phyloP scores from a whole-genome alignment of 1,140 invertebrate genomes.

The Campoletis sonorensis region DNA sequence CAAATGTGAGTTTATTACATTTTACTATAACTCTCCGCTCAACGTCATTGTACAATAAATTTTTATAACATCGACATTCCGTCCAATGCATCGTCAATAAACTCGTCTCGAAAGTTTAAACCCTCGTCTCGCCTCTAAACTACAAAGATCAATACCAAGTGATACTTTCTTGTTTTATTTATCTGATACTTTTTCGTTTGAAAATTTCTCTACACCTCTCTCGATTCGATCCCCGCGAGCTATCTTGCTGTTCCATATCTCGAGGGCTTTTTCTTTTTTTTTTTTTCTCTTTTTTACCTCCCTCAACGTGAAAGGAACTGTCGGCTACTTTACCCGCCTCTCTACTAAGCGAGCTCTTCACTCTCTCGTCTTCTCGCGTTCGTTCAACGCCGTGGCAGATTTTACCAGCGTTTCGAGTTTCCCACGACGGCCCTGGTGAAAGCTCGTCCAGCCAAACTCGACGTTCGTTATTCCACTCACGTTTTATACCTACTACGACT shows the following conservation, averaged over 20 bases:
- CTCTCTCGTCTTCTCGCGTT: slow-evolving; percentile 16
- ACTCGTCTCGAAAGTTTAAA: background rate
- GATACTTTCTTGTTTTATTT: background rate
- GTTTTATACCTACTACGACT: background rate
- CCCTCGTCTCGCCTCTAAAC: background rate
- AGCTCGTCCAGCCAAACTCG: slow-evolving; percentile 17
- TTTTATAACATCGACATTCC: background rate
- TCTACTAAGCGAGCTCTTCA: background rate
- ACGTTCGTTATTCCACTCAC: background rate
- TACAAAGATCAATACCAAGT: background rate
- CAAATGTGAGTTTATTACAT: slow-evolving; percentile 77
- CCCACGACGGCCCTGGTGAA: background rate
- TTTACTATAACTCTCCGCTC: slow-evolving; percentile 5
- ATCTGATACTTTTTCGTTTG: background rate
- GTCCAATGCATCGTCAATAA: background rate
- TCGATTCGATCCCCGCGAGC: background rate
- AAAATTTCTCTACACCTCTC: background rate
- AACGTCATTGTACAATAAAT: background rate
- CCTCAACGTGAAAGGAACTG: background rate
- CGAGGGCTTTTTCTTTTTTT: slow-evolving; percentile 30
- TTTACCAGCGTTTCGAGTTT: slow-evolving; percentile 13
- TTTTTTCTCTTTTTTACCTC: too few relatives aligned
- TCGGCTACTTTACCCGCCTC: slow-evolving; percentile 3
- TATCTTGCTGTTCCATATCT: slow-evolving; percentile 19
- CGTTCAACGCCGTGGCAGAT: background rate